Conservation (phyloP, 2,888 invertebrate genomes). For the Hololepta plana region DNA sequence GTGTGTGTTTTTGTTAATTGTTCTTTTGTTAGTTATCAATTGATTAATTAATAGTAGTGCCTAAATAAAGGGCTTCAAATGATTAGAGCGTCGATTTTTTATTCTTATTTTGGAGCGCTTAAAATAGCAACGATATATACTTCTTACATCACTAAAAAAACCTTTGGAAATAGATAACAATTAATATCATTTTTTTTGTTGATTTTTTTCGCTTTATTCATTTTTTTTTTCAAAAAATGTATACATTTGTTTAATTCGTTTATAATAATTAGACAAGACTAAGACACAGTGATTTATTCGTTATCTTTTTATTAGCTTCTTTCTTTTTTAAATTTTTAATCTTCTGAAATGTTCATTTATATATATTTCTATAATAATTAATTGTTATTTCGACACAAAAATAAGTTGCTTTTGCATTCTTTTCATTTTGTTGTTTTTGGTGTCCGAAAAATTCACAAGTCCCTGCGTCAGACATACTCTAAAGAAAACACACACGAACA, state of each 20-base stretch:
- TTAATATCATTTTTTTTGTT: conserved; percentile 25
- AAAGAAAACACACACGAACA: no score
- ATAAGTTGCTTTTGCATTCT: conserved; percentile 9
- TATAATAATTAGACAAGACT: conserved; percentile 29
- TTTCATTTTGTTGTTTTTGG: conserved; percentile 10
- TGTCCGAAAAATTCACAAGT: conserved; percentile 17
- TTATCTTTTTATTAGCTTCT: conserved; percentile 12
- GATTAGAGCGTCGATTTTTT: no score
- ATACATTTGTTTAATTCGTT: conserved; percentile 29
- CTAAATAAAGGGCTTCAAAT: no score
- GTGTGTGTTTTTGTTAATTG: no score
- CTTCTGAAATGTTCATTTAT: no score
- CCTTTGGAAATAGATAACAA: conserved; percentile 32
- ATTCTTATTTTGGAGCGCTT: no score
- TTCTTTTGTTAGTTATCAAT: no score
- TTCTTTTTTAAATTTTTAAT: conserved; percentile 10
- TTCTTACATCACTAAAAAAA: conserved; percentile 26
- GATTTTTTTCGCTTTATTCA: no score
- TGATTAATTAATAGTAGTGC: no score
- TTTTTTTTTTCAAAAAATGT: no score
- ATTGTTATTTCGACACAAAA: conserved; percentile 15
- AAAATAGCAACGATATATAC: no score
- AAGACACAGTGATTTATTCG: conserved; percentile 31
- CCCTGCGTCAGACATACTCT: conserved; percentile 14
- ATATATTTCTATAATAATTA: conserved; percentile 13